Percentiles rank a stretch among this genome's conserved stretches.
Conservation (phyloP, 2,113 vertebrate species). For the Syrmaticus mikado region DNA sequence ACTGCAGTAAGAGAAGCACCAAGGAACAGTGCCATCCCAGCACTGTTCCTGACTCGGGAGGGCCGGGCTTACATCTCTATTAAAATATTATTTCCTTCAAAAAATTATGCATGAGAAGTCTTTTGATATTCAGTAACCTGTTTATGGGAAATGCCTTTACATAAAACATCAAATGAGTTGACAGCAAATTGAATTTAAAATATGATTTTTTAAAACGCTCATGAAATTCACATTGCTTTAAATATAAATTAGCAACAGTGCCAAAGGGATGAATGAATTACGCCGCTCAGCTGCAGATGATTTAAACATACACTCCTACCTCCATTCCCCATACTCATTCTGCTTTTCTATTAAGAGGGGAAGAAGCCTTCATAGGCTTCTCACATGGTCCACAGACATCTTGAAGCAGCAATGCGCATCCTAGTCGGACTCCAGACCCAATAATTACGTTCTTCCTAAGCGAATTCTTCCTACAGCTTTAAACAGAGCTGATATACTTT, state of each 20-base stretch:
- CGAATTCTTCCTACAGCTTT: neutral
- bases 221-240: slow-evolving; percentile 71
- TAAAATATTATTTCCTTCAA: slow-evolving; percentile 21
- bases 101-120: slow-evolving; percentile 46
- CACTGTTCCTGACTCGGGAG: neutral
- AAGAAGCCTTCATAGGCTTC: neutral
- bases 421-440: neutral
- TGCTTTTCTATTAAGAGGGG: neutral
- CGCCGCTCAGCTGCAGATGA: slow-evolving; percentile 27
- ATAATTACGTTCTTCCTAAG: neutral
- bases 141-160: slow-evolving; percentile 61
- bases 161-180: slow-evolving; percentile 69
- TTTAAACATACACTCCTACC: slow-evolving; percentile 34
- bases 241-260: slow-evolving; percentile 63
- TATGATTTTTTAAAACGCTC: slow-evolving; percentile 59
- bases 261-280: slow-evolving; percentile 57
- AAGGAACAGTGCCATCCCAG: neutral
- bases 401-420: neutral
- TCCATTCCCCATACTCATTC: neutral
- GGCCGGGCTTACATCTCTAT: slow-evolving; percentile 30
- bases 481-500: neutral
- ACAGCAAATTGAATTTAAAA: slow-evolving; percentile 71
- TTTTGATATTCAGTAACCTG: slow-evolving; percentile 70
- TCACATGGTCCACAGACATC: neutral
- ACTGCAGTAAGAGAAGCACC: neutral